Conservation (phyloP, 2,113 vertebrate genomes). For the Rhadina sibilatrix region DNA sequence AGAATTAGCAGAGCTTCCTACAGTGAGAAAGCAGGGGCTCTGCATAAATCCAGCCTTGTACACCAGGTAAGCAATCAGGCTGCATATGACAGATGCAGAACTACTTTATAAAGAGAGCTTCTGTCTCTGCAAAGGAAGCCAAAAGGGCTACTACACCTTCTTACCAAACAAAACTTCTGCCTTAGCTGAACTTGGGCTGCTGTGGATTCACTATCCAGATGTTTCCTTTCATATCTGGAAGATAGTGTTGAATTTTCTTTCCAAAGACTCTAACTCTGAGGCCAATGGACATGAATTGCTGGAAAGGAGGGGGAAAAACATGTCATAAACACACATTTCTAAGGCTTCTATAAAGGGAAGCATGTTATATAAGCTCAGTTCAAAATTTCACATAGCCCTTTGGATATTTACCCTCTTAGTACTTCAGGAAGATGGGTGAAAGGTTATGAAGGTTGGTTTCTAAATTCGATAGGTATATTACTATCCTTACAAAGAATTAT, state of each 20-base stretch:
- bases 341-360: neutral
- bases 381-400: neutral
- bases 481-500: neutral
- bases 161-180: neutral
- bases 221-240: neutral
- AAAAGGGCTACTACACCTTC: neutral
- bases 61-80: rapidly evolving
- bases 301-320: neutral
- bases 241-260: neutral
- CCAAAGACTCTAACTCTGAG: neutral
- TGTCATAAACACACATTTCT: neutral
- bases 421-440: neutral
- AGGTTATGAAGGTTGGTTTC: neutral
- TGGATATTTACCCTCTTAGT: neutral
- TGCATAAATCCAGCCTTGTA: neutral
- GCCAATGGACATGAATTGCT: neutral
- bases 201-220: neutral
- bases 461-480: neutral
- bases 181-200: neutral
- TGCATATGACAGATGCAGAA: neutral
- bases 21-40: neutral
- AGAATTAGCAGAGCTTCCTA: neutral
- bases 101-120: neutral
- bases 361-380: neutral
- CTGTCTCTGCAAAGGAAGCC: neutral